Base-by-base conservation (phyloP, 37 sponge, comb jelly and placozoan genomes). In the Beroe forskalii region DNA sequence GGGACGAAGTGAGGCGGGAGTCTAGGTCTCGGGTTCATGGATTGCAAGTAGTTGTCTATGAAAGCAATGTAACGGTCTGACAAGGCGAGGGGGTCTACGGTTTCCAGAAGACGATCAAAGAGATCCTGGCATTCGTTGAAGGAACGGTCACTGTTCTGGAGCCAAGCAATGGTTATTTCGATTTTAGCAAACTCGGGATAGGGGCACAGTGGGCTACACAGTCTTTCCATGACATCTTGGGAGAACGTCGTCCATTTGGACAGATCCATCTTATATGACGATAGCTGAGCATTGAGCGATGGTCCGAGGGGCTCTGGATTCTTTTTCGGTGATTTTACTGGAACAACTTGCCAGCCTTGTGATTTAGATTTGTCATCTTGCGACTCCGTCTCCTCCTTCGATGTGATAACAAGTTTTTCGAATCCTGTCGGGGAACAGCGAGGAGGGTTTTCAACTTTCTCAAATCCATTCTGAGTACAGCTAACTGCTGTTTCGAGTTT, bases 121-220 rank as follows among this genome's bases (percentile, higher is more conserved):
- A 80, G 30, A 17, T 43, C 48, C 55, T 80, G 86, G n/a, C 25
- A 41, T 25, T 44, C 24, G 30, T 2, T 22, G 40, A 1, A 22
- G 43, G 43, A 9, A 14, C 22, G 44, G 22, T 27, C 44, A 1
- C 55, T 23, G 55, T 80, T 80, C 8, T 35, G n/a, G 28, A 80
- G 55, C 86, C 86, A 80, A 2, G 55, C 24, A 42, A 80, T 40
- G 14, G 25, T 48, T 22, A 80, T 37, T 38, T 80, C 86, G 19
- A 80, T 32, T 27, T 80, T 80, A 22, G 55, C 86, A 37, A 80
- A 80, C 0, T 80, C 86, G n/a, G 86, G 86, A 30, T 80, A 80
- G 8, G 86, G 30, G 55, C 86, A 80, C 48, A 44, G 55, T 2
- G 86, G 86, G 86, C 55, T 44, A 24, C 86, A 35, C 6, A 80